Conservation (phyloP, 2,797 vertebrate genomes). For the Gymnothorax javanicus region DNA sequence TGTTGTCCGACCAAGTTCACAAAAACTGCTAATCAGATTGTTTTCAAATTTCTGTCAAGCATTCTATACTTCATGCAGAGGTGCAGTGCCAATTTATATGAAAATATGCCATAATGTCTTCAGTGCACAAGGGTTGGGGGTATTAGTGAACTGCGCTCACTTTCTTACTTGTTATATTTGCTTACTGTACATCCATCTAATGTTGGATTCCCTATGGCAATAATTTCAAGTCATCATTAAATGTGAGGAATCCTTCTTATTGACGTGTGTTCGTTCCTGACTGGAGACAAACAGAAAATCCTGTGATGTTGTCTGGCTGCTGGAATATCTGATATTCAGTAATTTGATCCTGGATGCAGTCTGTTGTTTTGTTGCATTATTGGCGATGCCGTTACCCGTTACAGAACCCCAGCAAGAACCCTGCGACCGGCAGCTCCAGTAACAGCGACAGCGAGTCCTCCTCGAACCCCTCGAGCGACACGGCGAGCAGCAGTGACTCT, state of each 20-base stretch:
- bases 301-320: neutral
- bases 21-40: too few relatives aligned
- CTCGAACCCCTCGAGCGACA: slow-evolving; percentile 87
- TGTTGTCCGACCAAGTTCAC: too few relatives aligned
- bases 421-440: slow-evolving; percentile 80
- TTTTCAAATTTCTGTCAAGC: too few relatives aligned
- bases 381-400: slow-evolving; percentile 3
- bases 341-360: neutral
- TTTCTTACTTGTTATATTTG: neutral
- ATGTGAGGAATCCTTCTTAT: neutral
- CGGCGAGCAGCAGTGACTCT: slow-evolving; percentile 86
- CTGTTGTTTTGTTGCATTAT: slow-evolving; percentile 7
- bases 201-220: neutral
- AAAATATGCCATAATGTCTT: too few relatives aligned
- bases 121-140: too few relatives aligned
- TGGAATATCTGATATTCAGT: neutral
- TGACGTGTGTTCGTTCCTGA: neutral
- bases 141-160: too few relatives aligned
- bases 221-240: neutral
- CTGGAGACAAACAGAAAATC: neutral
- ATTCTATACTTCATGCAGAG: too few relatives aligned
- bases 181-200: neutral
- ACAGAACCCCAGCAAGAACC: slow-evolving; percentile 83
- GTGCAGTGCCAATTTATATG: too few relatives aligned
- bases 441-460: slow-evolving; percentile 87